Evolutionary conservation across 2,888 invertebrate species (phyloP), one percentile per base, ranked within the genome.

Genomic region (Erpobdella octoculata): DNA sequence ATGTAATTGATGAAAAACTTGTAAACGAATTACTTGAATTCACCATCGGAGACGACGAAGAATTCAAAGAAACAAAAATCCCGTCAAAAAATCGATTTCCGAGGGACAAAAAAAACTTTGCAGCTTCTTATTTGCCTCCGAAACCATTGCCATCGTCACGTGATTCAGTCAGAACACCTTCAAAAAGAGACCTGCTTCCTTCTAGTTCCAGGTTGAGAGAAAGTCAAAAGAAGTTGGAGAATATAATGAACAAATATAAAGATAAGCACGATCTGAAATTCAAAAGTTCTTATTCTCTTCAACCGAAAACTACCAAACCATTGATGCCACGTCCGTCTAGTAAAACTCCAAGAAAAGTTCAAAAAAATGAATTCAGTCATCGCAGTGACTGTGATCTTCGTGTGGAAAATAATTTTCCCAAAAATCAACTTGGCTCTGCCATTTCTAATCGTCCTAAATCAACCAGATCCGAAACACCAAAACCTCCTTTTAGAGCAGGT

Each of bases 401-500:
- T n/a, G n/a, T n/a, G n/a, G n/a, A n/a, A n/a, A n/a, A n/a, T n/a
- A n/a, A n/a, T n/a, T n/a, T n/a, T n/a, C 1, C 12, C 31, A 62
- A 33, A 9, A 35, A 62, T 12, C 31, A 31, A 1, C 5, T 28
- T 31, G 18, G 31, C 21, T 53, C 53, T 12, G 53, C 53, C 6
- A 53, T 25, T n/a, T n/a, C n/a, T 5, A 53, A 28, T 12, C 48
- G 12, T 25, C 12, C 53, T 1, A 9, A 8, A 6, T 53, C 53
- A 31, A 62, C n/a, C 18, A 5, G 2, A 28, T 62, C 28, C 33
- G 9, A n/a, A 18, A 62, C 62, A n/a, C 62, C 62, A 35, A 31
- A 35, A 31, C 62, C 62, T 5, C 31, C 62, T 31, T 62, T 62
- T 35, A 62, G 62, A 35, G 62, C 62, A 8, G 62, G 62, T 35